Base-by-base conservation (phyloP, 2,113 vertebrate genomes). In the Crypturellus undulatus region DNA sequence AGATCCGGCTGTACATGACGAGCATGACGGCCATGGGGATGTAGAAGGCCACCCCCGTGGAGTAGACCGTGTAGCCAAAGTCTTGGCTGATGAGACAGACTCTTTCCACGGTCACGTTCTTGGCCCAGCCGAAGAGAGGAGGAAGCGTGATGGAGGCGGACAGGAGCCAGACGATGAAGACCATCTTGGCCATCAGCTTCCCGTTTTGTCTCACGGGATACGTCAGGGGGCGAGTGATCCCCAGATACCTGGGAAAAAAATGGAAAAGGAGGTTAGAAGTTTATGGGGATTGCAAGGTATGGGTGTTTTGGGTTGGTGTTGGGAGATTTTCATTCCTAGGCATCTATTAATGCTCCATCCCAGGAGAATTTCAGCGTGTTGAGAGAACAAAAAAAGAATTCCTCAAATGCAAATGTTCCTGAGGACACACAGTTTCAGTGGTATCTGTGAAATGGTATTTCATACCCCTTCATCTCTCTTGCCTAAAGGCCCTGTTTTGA, bases 11-110 rank as follows among this genome's bases (percentile, higher is more conserved):
- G 95, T 98, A 98, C 98, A 98, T 98, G 52, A 98, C 88, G 4
- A 98, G 97, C 98, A 98, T 98, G 92, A 98, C 98, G 0, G 98
- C 96, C 94, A 97, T 98, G 72, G 98, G 98, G 84, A 98, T 98
- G 92, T 98, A 98, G 95, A 98, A 98, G 92, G 98, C 98, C 13
- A 98, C 97, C 0, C 97, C 98, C 0, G 98, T 98, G 63, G 98
- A 98, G 95, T 98, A 98, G 6, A 98, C 95, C 0, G 98, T 98
- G 89, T 98, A 98, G 8, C 98, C 98, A 28, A 98, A 97, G 90
- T 98, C 97, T 94, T 98, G 98, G 96, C 98, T 98, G 92, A 98
- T 98, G 60, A 98, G 98, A 25, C 98, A 98, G 49, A 97, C 94
- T 17, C 96, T 80, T 60, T 98, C 97, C 92, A 96, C 97, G 0